Conservation (phyloP, 2,113 vertebrate genomes). For the Percopsis transmontana region DNA sequence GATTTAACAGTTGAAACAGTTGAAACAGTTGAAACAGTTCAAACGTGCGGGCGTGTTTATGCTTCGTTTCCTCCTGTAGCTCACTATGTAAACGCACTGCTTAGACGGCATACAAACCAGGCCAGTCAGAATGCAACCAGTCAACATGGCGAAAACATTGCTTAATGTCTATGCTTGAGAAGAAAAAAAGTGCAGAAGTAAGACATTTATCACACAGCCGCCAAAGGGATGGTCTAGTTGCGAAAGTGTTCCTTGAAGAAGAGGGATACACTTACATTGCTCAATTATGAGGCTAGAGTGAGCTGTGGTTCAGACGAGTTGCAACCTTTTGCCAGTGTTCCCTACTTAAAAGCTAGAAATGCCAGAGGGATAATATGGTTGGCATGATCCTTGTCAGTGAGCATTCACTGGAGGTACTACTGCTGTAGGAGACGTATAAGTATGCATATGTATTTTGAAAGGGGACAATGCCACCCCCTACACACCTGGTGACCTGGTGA, state of each 20-base stretch:
- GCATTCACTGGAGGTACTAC: constrained; percentile 17
- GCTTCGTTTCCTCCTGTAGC: constrained; percentile 41
- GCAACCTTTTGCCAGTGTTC: neutral
- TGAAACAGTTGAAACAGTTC: no score
- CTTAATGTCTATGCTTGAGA: constrained; percentile 34
- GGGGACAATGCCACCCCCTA: neutral
- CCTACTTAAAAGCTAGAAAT: constrained; percentile 19
- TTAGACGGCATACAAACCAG: constrained; percentile 33
- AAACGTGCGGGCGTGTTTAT: constrained; percentile 32
- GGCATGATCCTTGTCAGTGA: constrained; percentile 16
- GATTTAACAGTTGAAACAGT: constrained; percentile 48
- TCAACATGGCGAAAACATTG: constrained; percentile 55
- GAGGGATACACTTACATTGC: constrained; percentile 25
- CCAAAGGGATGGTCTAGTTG: constrained; percentile 34
- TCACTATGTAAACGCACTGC: constrained; percentile 43
- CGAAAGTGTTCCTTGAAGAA: constrained; percentile 53
- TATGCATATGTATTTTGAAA: neutral
- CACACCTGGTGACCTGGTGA: neutral
- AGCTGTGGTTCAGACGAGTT: neutral
- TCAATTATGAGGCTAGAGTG: constrained; percentile 23
- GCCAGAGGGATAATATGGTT: constrained; percentile 14
- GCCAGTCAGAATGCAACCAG: constrained; percentile 39
- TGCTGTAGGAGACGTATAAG: neutral
- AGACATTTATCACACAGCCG: constrained; percentile 38
- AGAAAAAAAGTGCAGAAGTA: constrained; percentile 35